A percentile compares a stretch with the other conserved stretches of the same genome.
Evolutionary conservation across 2,888 invertebrate species (phyloP).

Genomic region (Cremastobaeus sp.): DNA sequence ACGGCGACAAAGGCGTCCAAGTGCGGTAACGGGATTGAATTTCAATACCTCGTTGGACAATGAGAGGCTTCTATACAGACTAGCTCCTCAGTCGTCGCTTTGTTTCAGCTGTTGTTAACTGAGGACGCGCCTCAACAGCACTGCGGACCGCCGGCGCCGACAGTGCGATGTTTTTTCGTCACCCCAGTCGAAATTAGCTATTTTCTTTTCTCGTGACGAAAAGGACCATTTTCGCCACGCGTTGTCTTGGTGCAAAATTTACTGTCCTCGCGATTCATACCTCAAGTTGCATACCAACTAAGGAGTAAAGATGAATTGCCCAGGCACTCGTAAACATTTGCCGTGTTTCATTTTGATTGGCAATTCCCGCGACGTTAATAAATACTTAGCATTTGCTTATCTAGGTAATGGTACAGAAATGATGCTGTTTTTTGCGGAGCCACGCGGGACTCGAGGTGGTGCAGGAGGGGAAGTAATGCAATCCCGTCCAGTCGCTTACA

Average conservation of each 20-base stretch:
- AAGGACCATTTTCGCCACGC: too few species aligned
- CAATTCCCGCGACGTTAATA: background rate
- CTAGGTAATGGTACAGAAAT: constrained; percentile 18
- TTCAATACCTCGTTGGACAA: constrained; percentile 68
- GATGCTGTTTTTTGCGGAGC: constrained; percentile 33
- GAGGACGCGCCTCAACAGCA: constrained; percentile 38
- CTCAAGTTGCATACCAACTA: too few species aligned
- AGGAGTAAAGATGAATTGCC: too few species aligned
- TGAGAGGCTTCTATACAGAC: constrained; percentile 64
- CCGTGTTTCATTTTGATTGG: too few species aligned
- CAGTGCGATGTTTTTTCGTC: too few species aligned
- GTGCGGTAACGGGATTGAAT: constrained; percentile 65
- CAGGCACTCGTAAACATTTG: too few species aligned
- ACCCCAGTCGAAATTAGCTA: too few species aligned
- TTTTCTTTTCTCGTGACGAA: too few species aligned
- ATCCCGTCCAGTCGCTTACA: constrained; percentile 33
- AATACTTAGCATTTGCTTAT: constrained; percentile 25
- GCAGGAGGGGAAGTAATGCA: constrained; percentile 47
- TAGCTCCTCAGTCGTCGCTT: constrained; percentile 48
- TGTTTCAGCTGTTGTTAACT: constrained; percentile 59
- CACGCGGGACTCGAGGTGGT: constrained; percentile 24
- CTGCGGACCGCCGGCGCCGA: too few species aligned
- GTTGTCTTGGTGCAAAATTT: too few species aligned
- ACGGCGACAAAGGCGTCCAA: constrained; percentile 60
- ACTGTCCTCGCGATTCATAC: too few species aligned